Conservation (phyloP, 2,797 vertebrate species). For the Lemur catta region DNA sequence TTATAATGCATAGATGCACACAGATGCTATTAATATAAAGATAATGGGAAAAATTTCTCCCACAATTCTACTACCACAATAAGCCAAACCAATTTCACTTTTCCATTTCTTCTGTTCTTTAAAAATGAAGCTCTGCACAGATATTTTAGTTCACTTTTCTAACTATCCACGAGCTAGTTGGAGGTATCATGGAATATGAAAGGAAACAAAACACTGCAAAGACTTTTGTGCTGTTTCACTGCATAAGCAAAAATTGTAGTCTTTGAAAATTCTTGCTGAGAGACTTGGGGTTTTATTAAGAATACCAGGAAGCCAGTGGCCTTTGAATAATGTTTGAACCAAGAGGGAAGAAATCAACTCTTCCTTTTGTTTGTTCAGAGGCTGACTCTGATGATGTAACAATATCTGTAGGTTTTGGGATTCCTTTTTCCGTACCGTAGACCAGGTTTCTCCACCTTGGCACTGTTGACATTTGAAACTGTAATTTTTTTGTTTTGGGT, state of each 20-base stretch:
- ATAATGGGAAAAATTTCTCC: background rate
- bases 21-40: background rate
- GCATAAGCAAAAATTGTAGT: constrained; percentile 43
- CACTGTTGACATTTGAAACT: background rate
- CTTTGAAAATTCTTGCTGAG: constrained; percentile 39
- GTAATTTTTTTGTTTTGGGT: background rate
- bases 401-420: background rate
- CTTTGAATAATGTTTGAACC: constrained; percentile 37
- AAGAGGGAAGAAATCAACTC: background rate
- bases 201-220: background rate
- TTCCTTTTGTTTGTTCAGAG: constrained; percentile 28
- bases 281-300: constrained; percentile 50
- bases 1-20: background rate
- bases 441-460: background rate
- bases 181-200: background rate
- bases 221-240: background rate
- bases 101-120: background rate
- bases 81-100: background rate
- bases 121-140: background rate
- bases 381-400: background rate
- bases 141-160: constrained; percentile 31
- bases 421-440: background rate
- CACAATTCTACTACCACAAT: background rate
- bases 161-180: constrained; percentile 3
- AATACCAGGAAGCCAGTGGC: constrained; percentile 11